These are phyloP conservation scores for Pseudomyrmex gracilis DNA, from an alignment of 1,140 invertebrate species.

Conservation along the genomic window DNA sequence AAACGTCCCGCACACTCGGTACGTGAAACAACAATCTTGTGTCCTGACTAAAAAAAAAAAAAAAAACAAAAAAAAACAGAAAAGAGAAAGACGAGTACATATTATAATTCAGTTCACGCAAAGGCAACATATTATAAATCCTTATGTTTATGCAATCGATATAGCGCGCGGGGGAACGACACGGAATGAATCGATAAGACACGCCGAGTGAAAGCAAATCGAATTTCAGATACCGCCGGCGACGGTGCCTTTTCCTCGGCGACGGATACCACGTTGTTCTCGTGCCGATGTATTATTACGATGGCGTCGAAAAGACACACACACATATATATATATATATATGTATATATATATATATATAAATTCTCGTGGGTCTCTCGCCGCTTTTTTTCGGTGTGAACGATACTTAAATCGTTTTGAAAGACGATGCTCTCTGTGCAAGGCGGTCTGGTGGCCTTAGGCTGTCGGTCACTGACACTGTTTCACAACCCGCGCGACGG, in stretches of 20 bases:
- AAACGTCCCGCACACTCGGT: too few species aligned
- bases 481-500: slow-evolving; percentile 80
- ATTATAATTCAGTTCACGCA: slow-evolving; percentile 36
- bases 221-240: slow-evolving; percentile 24
- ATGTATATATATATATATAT: too few species aligned
- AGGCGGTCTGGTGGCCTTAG: slow-evolving; percentile 83
- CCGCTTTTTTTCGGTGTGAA: slow-evolving; percentile 66
- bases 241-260: neutral
- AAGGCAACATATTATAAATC: slow-evolving; percentile 1
- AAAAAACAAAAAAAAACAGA: too few species aligned
- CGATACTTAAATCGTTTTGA: slow-evolving; percentile 75
- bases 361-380: neutral
- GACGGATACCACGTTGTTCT: neutral
- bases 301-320: slow-evolving; percentile 4
- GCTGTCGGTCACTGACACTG: slow-evolving; percentile 86
- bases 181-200: slow-evolving; percentile 47
- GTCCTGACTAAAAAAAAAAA: neutral
- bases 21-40: too few species aligned
- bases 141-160: slow-evolving; percentile 45
- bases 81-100: too few species aligned
- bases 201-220: slow-evolving; percentile 21
- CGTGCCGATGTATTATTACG: neutral
- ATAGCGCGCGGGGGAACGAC: slow-evolving; percentile 28
- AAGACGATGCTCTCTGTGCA: slow-evolving; percentile 73
- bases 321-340: too few species aligned